phyloP scores from a whole-genome alignment of 2,888 invertebrate genomes.

The Stratiomys singularior region DNA sequence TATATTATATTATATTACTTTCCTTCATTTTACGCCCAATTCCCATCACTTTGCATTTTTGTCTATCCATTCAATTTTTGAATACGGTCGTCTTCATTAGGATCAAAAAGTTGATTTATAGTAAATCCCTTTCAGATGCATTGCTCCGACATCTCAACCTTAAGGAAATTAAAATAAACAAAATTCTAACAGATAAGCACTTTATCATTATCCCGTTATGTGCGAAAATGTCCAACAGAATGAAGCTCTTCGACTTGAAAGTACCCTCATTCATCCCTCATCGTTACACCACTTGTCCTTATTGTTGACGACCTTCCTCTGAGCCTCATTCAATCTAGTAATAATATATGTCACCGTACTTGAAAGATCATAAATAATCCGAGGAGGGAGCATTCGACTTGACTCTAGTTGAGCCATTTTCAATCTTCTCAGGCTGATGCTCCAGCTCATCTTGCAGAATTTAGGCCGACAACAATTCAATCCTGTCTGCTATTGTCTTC shows the following conservation, averaged over 20 bases:
- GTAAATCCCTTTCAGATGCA: no score
- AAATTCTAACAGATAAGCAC: not conserved
- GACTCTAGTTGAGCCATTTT: not conserved
- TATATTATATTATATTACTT: no score
- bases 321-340: not conserved
- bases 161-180: no score
- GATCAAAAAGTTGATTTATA: no score
- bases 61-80: no score
- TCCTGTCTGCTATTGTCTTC: not conserved
- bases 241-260: not conserved
- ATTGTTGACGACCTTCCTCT: not conserved
- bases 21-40: no score
- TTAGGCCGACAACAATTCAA: constrained; percentile 30
- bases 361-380: constrained; percentile 17
- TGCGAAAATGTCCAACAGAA: not conserved
- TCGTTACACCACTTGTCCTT: not conserved
- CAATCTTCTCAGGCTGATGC: constrained; percentile 17
- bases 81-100: no score
- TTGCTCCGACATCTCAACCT: no score
- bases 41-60: no score
- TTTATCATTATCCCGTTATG: not conserved
- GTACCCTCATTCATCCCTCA: not conserved
- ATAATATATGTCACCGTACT: constrained; percentile 18
- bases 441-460: constrained; percentile 31
- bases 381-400: not conserved